Conservation (phyloP, 2,113 vertebrate species). For the zebrafish (Danio rerio) region DNA sequence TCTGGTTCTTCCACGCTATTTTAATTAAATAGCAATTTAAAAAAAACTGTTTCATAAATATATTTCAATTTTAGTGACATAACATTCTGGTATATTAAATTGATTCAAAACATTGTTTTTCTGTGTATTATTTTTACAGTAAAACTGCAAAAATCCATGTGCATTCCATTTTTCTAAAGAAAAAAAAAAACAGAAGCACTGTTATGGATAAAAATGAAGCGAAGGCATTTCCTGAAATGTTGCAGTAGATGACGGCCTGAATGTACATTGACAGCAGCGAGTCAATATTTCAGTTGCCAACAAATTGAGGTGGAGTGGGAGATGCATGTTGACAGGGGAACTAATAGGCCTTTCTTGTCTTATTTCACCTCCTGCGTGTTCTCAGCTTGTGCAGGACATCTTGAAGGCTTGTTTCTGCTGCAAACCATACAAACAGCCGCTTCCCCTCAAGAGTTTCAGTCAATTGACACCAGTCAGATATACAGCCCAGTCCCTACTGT, state of each 20-base stretch:
- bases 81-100: too few species aligned
- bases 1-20: too few species aligned
- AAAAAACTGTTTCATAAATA: too few species aligned
- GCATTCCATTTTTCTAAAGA: neutral
- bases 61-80: too few species aligned
- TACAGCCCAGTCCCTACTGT: neutral
- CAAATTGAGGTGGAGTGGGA: slow-evolving; percentile 50
- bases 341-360: slow-evolving; percentile 60
- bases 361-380: slow-evolving; percentile 48
- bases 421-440: neutral
- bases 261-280: slow-evolving; percentile 55
- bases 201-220: neutral
- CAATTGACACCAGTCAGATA: neutral
- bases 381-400: slow-evolving; percentile 28
- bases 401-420: slow-evolving; percentile 16
- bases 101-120: too few species aligned
- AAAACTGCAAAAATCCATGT: neutral
- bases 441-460: neutral
- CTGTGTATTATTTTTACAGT: neutral
- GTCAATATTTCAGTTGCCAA: slow-evolving; percentile 54
- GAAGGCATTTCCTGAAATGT: slow-evolving; percentile 52
- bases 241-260: slow-evolving; percentile 43
- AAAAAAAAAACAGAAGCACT: neutral
- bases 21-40: too few species aligned
- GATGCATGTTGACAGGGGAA: slow-evolving; percentile 57